Evolutionary conservation across 2,113 vertebrate genomes (phyloP), one percentile per base, ranked within the genome.

Genomic region (Cottus gobio): DNA sequence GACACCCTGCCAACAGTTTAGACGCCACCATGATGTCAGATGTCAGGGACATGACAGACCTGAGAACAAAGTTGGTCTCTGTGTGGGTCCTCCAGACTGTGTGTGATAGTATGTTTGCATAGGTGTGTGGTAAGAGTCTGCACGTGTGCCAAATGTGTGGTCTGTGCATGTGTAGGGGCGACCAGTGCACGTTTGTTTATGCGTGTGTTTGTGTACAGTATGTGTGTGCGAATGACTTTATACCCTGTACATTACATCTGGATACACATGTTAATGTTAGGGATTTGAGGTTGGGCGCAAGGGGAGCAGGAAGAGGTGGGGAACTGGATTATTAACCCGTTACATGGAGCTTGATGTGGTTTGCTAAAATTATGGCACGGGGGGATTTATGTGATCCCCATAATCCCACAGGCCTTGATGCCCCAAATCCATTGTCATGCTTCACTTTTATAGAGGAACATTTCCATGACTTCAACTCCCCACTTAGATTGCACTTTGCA

Each of bases 361-460:
- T 89, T 89, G 85, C 87, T 89, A 86, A 92, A 92, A 94, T 89
- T 77, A 85, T 79, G 78, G 84, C 57, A 26, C 24, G 12, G 79
- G 66, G 78, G 82, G 66, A 91, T 93, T 93, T 93, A 88, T 92
- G 80, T 92, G 91, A 94, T 93, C 91, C 90, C 83, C 78, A 70
- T 92, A 94, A 93, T 95, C 93, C 93, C 44, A 57, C 39, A 61
- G 87, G 88, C 87, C 92, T 92, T 93, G 94, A 93, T 92, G 92
- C 91, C 90, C 90, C 90, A 93, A 95, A 95, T 93, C 93, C 93
- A 91, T 93, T 93, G 93, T 94, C 93, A 94, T 92, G 93, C 93
- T 89, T 93, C 87, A 90, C 87, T 93, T 93, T 92, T 87, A 92
- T 90, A 87, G 79, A 83, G 73, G 87, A 85, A 88, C 91, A 94